Evolutionary conservation across 2,797 vertebrate species (phyloP).

Genomic region (Hippopotamyrus pictus): DNA sequence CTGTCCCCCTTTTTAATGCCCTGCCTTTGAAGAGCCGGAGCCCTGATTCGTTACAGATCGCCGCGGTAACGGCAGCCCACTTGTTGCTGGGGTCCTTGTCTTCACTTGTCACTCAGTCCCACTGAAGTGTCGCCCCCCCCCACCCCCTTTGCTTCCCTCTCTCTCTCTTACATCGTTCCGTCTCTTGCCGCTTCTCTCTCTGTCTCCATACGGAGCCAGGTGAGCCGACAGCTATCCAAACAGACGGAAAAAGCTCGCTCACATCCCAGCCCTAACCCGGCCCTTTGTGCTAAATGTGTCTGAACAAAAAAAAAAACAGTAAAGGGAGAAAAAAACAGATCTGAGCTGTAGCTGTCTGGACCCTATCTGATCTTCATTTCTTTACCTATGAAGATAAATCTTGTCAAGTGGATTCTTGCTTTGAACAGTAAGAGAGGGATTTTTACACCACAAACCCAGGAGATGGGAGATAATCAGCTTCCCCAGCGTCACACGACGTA

Average conservation of each 20-base stretch:
- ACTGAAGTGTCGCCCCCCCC: neutral
- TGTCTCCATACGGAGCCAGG: constrained; percentile 33
- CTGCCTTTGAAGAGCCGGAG: constrained; percentile 44
- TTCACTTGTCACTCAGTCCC: constrained; percentile 57
- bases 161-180: neutral
- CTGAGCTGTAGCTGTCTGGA: neutral
- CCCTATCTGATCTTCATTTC: constrained; percentile 5
- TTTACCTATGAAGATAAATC: neutral
- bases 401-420: constrained; percentile 8
- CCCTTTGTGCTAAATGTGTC: neutral
- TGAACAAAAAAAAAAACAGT: neutral
- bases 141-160: neutral
- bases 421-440: neutral
- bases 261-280: neutral
- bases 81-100: constrained; percentile 55
- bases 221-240: constrained; percentile 36
- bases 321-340: neutral
- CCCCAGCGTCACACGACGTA: neutral
- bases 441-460: neutral
- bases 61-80: constrained; percentile 59
- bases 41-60: constrained; percentile 51
- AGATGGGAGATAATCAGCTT: constrained; percentile 29
- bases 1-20: constrained; percentile 27
- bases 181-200: constrained; percentile 25
- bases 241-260: constrained; percentile 13